phyloP scores from a whole-genome alignment of 2,113 vertebrate species.

The Sterna hirundo region DNA sequence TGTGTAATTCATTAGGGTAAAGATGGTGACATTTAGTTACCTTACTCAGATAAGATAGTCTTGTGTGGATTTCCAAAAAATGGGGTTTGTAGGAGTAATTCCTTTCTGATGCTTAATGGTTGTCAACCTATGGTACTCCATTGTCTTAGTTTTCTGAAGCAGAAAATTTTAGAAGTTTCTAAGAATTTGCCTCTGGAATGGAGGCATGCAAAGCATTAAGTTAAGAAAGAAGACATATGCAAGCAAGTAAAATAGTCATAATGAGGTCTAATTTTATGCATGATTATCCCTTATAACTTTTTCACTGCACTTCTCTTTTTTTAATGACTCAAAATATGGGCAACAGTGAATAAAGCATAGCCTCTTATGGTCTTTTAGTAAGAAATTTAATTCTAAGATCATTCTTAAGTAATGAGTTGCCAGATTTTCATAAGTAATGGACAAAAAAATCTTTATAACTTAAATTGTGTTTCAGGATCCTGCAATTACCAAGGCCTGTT shows the following conservation, averaged over 20 bases:
- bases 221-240: neutral
- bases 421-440: neutral
- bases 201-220: neutral
- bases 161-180: neutral
- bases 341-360: neutral
- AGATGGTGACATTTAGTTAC: neutral
- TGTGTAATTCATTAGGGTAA: neutral
- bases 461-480: constrained; percentile 81
- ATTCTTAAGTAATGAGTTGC: neutral
- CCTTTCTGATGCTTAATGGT: neutral
- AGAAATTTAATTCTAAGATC: neutral
- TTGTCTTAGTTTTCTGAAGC: neutral
- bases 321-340: neutral
- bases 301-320: neutral
- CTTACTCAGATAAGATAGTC: neutral
- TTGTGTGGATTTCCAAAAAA: neutral
- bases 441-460: neutral
- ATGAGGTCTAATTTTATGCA: neutral
- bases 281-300: neutral
- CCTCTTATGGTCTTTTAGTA: neutral
- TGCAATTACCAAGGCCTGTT: constrained; percentile 93
- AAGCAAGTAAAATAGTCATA: neutral
- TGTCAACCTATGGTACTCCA: neutral
- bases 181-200: neutral
- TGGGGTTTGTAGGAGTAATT: neutral